Base-by-base conservation (phyloP, 1,140 invertebrate genomes). In the Ceratina calcarata region DNA sequence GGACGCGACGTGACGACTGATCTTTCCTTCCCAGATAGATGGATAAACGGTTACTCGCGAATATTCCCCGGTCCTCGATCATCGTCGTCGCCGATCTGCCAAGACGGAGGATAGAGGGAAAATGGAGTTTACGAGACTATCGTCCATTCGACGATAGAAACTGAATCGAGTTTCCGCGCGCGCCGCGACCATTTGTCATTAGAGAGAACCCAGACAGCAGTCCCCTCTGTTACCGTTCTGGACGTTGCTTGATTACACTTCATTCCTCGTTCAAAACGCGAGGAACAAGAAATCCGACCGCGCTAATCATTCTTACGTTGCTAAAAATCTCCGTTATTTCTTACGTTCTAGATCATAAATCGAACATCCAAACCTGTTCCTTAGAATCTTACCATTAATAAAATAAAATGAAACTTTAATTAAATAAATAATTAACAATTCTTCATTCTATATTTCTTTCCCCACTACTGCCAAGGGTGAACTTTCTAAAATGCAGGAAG, bases 121-220 rank as follows among this genome's bases (percentile, higher is more conserved):
- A 78, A 78, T 78, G 76, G 60, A 72, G 69, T 78, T 78, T 78
- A 72, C 60, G 60, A 78, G 72, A 78, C 76, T 78, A 78, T 72
- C 76, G 20, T 49, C 37, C 68, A n/a, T n/a, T 24, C 20, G 32
- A 45, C 58, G 67, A 64, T 71, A 64, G 68, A 64, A 64, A 71
- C 76, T 71, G 51, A 71, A 71, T 78, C 68, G 60, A 62, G 76
- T 71, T 78, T 57, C 27, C 45, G 20, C 60, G 10, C 8, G 2
- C n/a, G 51, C 20, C 22, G 3, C 24, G 3, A n/a, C 32, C 32
- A 65, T 78, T 78, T 78, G 69, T 78, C 60, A 72, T 65, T 58
- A 72, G 51, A 72, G 27, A 10, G n/a, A 62, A 64, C 64, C 61
- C 27, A n/a, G 10, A 22, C 57, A 13, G 66, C 15, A 4, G 8